Evolutionary conservation across 2,113 vertebrate genomes (phyloP), one percentile per base, ranked within the genome.

Genomic region (Ceyx cyanopectus): DNA sequence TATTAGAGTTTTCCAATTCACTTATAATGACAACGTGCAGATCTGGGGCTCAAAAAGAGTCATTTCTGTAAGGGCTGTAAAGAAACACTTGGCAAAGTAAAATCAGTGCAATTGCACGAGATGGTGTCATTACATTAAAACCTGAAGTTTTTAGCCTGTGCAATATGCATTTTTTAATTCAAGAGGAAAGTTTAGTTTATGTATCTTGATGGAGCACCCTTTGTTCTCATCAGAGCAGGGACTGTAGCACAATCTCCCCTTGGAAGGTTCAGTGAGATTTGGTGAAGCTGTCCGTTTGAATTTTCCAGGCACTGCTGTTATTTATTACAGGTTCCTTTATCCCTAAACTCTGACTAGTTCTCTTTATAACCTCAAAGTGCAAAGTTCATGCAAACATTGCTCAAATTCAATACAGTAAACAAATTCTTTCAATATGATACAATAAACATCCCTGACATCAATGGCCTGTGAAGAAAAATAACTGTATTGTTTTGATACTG

Each of bases 381-480:
- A 73, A 69, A 62, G n/a, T 51, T 85, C 45, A 17, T 3, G n/a
- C 29, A 85, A 56, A 66, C 29, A 2, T 41, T 30, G 29, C 41
- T 85, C 70, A 81, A 58, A 91, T 74, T 69, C 87, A 70, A 40
- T 24, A 18, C 1, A 63, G 43, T 67, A 62, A 82, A 73, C 20
- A 50, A 53, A 48, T 69, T 92, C 29, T 70, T 76, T 66, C 74
- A 56, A 7, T 66, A 10, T 16, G n/a, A 48, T 61, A 65, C 1
- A 1, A 67, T 63, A 87, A 93, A 76, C 51, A 62, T 60, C 81
- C 75, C 75, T 80, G 72, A 48, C 68, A 69, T 74, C 75, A 22
- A 2, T 22, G 60, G 85, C 89, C 87, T 70, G 70, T 40, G 10
- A 69, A 91, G 62, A 80, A 85, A 79, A 95, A 50, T 53, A 56